A percentile compares a stretch with the other conserved stretches of the same genome.
Evolutionary conservation across 2,888 invertebrate genomes (phyloP).

Genomic region (Xestia sexstrigata): DNA sequence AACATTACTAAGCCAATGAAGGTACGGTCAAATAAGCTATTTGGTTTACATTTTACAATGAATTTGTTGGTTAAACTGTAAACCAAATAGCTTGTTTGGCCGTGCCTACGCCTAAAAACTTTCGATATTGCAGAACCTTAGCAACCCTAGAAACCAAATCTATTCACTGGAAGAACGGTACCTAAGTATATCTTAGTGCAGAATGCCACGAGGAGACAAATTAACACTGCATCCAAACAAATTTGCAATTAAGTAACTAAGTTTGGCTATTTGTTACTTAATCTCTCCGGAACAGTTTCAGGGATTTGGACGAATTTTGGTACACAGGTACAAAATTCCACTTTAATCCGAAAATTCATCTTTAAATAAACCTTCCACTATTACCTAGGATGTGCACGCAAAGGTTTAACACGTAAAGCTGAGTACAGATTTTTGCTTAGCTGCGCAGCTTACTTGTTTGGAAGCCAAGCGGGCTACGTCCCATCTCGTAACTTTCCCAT

Average conservation of each 20-base stretch:
- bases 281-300: background rate
- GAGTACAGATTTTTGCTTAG: background rate
- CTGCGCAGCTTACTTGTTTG: too few relatives aligned
- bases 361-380: slow-evolving; percentile 8
- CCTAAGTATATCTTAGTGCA: too few relatives aligned
- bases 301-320: background rate
- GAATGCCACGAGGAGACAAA: slow-evolving; percentile 3
- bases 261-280: slow-evolving; percentile 2
- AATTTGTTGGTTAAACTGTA: too few relatives aligned
- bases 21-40: background rate
- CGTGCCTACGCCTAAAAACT: background rate
- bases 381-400: background rate
- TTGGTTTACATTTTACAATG: too few relatives aligned
- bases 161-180: background rate
- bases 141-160: background rate
- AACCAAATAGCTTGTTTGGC: too few relatives aligned
- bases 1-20: background rate
- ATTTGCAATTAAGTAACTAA: background rate
- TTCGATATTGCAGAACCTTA: background rate
- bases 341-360: background rate
- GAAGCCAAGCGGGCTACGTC: too few relatives aligned
- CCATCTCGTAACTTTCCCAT: too few relatives aligned
- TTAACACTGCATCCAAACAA: slow-evolving; percentile 8
- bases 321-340: background rate
- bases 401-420: background rate